These are phyloP conservation scores for Ammodytes marinus DNA, from an alignment of 2,113 vertebrate species.

Conservation along the genomic window DNA sequence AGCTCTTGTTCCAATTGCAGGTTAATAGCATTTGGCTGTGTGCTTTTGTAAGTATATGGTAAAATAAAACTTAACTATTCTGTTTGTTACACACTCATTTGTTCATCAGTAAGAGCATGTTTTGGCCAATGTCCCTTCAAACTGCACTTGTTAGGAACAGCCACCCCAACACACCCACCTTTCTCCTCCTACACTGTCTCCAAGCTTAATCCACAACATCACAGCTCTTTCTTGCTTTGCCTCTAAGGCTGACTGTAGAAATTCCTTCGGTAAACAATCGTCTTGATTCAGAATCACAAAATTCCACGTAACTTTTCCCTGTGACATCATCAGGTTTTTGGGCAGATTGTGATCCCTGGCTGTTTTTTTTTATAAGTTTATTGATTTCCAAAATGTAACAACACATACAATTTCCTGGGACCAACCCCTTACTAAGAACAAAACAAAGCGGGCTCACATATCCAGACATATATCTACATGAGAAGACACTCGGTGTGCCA, in stretches of 20 bases:
- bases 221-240: background rate
- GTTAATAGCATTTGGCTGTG: background rate
- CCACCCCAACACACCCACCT: constrained; percentile 4
- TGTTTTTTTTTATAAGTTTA: no score
- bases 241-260: constrained; percentile 17
- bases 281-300: background rate
- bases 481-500: no score
- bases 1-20: background rate
- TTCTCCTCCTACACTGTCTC: background rate
- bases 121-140: constrained; percentile 23
- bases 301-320: background rate
- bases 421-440: no score
- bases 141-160: constrained; percentile 15
- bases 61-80: background rate
- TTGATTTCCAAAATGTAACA: no score
- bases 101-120: background rate
- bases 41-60: background rate
- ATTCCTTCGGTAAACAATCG: background rate
- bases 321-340: background rate
- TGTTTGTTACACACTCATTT: background rate
- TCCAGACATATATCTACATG: no score
- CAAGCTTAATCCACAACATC: constrained; percentile 14
- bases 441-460: no score
- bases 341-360: no score
- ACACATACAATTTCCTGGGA: no score